Evolutionary conservation across 1,140 invertebrate genomes (phyloP).

Genomic region (Drosophila albomicans): DNA sequence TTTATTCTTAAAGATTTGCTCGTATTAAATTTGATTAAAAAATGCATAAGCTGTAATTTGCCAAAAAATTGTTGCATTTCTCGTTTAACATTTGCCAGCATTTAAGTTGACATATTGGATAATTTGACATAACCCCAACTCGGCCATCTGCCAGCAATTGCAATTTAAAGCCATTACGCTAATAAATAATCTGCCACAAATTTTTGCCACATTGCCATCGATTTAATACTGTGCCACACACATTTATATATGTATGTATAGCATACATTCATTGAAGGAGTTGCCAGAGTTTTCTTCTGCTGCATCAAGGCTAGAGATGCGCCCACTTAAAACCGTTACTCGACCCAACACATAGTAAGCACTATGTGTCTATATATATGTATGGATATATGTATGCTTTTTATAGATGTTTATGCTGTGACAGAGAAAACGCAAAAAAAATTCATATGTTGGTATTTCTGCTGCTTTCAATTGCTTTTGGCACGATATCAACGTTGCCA

Average conservation of each 20-base stretch:
- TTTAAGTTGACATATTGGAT: slow-evolving; percentile 11
- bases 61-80: neutral
- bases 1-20: neutral
- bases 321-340: slow-evolving; percentile 44
- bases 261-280: slow-evolving; percentile 28
- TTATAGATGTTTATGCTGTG: slow-evolving; percentile 49
- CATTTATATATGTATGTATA: too few relatives aligned
- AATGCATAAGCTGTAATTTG: too few relatives aligned
- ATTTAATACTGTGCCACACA: slow-evolving; percentile 61
- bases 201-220: slow-evolving; percentile 71
- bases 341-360: neutral
- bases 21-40: neutral
- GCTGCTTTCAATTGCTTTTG: slow-evolving; percentile 77
- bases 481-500: slow-evolving; percentile 47
- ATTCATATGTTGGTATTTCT: slow-evolving; percentile 74
- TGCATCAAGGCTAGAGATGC: slow-evolving; percentile 48
- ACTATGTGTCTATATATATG: too few relatives aligned
- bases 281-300: slow-evolving; percentile 23
- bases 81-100: neutral
- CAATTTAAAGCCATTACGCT: slow-evolving; percentile 75
- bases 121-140: slow-evolving; percentile 4
- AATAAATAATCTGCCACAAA: slow-evolving; percentile 80
- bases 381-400: slow-evolving; percentile 17
- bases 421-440: slow-evolving; percentile 49
- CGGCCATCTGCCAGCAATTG: slow-evolving; percentile 42